phyloP scores from a whole-genome alignment of 2,888 invertebrate genomes.

The Fissipunctia ypsillon region DNA sequence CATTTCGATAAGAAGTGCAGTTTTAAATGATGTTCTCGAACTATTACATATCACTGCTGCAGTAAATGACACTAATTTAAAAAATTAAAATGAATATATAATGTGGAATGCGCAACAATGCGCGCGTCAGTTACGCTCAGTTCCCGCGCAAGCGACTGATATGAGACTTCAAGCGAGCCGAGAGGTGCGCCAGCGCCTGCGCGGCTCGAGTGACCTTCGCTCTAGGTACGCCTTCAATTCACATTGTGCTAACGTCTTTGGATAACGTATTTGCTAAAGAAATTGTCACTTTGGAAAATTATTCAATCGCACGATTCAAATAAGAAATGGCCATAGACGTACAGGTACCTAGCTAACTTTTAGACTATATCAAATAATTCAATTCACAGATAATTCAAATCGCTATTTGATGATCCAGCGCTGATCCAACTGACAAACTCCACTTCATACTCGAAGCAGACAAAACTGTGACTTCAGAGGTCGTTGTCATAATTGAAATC shows the following conservation, averaged over 20 bases:
- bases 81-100: slow-evolving; percentile 34
- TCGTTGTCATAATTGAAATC: not conserved
- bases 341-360: not conserved
- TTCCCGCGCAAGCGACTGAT: slow-evolving; percentile 80
- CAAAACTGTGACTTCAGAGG: not conserved
- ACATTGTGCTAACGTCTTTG: slow-evolving; percentile 58
- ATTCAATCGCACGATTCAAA: not conserved
- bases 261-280: slow-evolving; percentile 24
- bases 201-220: slow-evolving; percentile 69
- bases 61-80: slow-evolving; percentile 29
- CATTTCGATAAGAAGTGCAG: slow-evolving; percentile 24
- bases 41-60: slow-evolving; percentile 10
- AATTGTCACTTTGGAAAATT: slow-evolving; percentile 16
- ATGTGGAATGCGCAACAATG: slow-evolving; percentile 59
- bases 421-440: not conserved
- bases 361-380: not conserved
- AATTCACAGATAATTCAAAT: not conserved
- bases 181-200: slow-evolving; percentile 73
- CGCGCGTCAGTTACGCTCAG: slow-evolving; percentile 72
- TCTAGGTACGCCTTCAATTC: slow-evolving; percentile 62
- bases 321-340: too few relatives aligned
- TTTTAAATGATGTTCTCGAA: not conserved
- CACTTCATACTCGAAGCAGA: not conserved
- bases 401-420: not conserved
- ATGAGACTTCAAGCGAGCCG: slow-evolving; percentile 61